Conservation (phyloP, 2,113 vertebrate species). For the Galemys pyrenaicus region DNA sequence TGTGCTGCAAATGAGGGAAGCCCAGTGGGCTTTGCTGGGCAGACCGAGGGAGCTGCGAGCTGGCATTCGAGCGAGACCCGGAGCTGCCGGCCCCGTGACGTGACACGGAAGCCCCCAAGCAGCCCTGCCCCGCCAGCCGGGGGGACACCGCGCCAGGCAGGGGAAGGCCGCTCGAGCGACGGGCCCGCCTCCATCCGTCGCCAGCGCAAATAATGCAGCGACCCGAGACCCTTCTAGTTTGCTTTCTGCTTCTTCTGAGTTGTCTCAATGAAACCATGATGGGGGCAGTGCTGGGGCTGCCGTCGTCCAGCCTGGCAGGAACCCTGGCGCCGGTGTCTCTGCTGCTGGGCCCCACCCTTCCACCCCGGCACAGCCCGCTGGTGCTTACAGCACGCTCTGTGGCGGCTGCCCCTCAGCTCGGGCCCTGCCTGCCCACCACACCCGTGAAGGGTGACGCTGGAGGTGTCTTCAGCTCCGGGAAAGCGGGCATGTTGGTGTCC, state of each 20-base stretch:
- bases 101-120: too few species aligned
- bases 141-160: too few species aligned
- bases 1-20: constrained; percentile 74
- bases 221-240: constrained; percentile 9
- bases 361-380: accelerated
- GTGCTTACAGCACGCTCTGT: accelerated
- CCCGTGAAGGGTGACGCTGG: not conserved
- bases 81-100: constrained; percentile 56
- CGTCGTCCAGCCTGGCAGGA: constrained; percentile 67
- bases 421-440: too few species aligned
- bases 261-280: constrained; percentile 29
- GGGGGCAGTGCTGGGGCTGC: constrained; percentile 49
- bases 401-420: accelerated
- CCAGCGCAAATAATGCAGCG: constrained; percentile 74
- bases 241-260: not conserved
- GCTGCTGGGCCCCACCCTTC: accelerated
- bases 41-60: constrained; percentile 75
- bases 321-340: not conserved
- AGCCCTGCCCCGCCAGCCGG: too few species aligned
- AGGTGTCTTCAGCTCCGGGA: not conserved
- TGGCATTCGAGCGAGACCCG: constrained; percentile 74
- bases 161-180: too few species aligned
- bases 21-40: constrained; percentile 73
- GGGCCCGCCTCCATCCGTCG: constrained; percentile 21
- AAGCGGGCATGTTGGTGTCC: not conserved